Base-by-base conservation (phyloP, 2,113 vertebrate species). In the Gasterosteus aculeatus region DNA sequence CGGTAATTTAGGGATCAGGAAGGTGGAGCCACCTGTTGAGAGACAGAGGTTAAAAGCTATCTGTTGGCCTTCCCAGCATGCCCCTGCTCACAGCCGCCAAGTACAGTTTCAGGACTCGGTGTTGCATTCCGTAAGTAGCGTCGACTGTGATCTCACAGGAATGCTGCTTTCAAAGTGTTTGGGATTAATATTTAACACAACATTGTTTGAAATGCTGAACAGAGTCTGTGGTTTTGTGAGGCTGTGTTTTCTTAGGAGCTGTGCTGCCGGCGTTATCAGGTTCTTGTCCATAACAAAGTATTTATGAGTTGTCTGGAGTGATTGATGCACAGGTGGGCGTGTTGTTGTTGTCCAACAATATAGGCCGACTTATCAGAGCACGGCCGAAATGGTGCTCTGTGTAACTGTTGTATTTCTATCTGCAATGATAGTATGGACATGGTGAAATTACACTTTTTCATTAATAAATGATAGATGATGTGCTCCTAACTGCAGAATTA, bases 181-280 rank as follows among this genome's bases (percentile, higher is more conserved):
- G 75, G 75, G 89, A 92, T 92, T 90, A 92, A 93, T 93, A 89
- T 92, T 92, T 93, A 91, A 93, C 92, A 85, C 85, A 70, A 67
- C 74, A 70, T 59, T 56, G 67, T 79, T 47, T 72, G 60, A 80
- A 88, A 83, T 62, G 72, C 78, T 75, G 66, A 69, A 70, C 75
- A 33, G 72, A 69, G 61, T 56, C 75, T 62, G 84, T 18, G 75
- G 68, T 84, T 80, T 80, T 86, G 67, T 72, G 53, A 71, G 63
- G 66, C 75, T 69, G 63, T 83, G 87, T 86, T 91, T 91, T 86
- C 89, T 72, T 68, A 87, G 69, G 59, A 69, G 70, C 84, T 74
- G 69, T 61, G 72, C 79, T 77, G 82, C 81, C 80, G 58, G 67
- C 59, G 56, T 87, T 89, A 83, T 91, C 88, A 82, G 87, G 46